Conservation (phyloP, 2,797 vertebrate genomes). For the Toxotes lorentzi region DNA sequence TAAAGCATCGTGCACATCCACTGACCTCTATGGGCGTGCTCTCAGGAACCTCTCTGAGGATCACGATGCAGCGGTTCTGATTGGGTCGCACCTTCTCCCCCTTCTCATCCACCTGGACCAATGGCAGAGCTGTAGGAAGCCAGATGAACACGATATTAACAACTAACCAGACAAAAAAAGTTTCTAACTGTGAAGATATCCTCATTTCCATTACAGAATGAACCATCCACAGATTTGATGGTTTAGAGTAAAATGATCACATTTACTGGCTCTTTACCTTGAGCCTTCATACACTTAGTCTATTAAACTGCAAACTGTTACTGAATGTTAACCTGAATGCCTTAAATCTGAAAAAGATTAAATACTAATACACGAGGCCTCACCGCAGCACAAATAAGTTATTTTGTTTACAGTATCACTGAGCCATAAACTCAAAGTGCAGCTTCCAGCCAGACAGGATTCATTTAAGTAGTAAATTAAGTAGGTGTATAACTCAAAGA, state of each 20-base stretch:
- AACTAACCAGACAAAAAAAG: not conserved
- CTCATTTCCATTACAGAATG: no score
- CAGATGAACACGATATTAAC: not conserved
- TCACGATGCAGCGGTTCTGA: constrained; percentile 99
- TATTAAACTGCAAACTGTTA: not conserved
- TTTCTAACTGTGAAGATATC: not conserved
- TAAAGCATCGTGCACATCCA: not conserved
- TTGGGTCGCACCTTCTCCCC: constrained; percentile 99
- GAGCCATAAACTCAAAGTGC: constrained; percentile 24
- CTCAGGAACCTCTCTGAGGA: constrained; percentile 96
- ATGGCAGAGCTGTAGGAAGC: constrained; percentile 90
- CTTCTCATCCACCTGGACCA: constrained; percentile 99
- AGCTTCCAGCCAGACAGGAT: constrained; percentile 9
- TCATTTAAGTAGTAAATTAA: constrained; percentile 40
- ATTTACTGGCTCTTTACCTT: no score
- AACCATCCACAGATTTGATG: no score
- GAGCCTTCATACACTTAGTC: no score
- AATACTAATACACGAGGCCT: not conserved
- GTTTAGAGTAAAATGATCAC: no score
- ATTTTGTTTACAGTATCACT: constrained; percentile 10
- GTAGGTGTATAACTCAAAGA: constrained; percentile 35
- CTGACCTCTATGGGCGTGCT: constrained; percentile 96
- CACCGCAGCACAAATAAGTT: not conserved
- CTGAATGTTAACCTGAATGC: not conserved
- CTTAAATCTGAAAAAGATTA: not conserved